Evolutionary conservation across 37 sponge, comb jelly and placozoan genomes (phyloP), one percentile per base, ranked within the genome.

Genomic region (Sycon ciliatum): DNA sequence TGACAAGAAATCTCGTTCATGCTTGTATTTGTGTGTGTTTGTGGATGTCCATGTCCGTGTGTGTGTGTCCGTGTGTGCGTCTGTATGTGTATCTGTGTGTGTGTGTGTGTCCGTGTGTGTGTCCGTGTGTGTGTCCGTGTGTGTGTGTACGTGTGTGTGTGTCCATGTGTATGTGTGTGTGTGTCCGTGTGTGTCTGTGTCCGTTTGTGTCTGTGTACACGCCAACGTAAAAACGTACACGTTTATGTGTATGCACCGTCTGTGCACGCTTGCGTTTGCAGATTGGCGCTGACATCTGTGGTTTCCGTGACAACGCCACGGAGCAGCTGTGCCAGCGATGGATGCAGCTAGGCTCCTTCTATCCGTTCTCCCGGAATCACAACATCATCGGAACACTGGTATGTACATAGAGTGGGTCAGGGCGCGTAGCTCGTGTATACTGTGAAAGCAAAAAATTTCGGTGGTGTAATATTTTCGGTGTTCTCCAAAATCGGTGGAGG

Each of bases 201-300:
- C 4, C 6, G 13, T 22, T 6, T 20, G 24, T 7, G 61, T 22
- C n/a, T 57, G 24, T 22, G 13, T 22, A 28, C 61, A 28, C 22
- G 61, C 33, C 36, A 34, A 27, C 34, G 65, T 28, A 16, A 34
- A 16, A 34, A 4, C 34, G 65, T 64, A 36, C 28, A 28, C 13
- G 42, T 69, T 13, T 22, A 7, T 22, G n/a, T 58, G n/a, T 58
- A 6, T 58, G 27, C 32, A 61, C 16, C 13, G 32, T 30, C n/a
- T 61, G n/a, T 61, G 32, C 13, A 61, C 32, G 16, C 16, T 28
- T 61, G 3, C 42, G 52, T 39, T 20, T 73, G 2, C 35, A 84
- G 85, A 80, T 86, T 32, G 92, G 92, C 0, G 87, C 84, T 22
- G 87, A 91, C 49, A 86, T 91, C 39, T 86, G 92, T 71, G 92